Base-by-base conservation (phyloP, 2,888 invertebrate species). In the Phymatocera aterrima region DNA sequence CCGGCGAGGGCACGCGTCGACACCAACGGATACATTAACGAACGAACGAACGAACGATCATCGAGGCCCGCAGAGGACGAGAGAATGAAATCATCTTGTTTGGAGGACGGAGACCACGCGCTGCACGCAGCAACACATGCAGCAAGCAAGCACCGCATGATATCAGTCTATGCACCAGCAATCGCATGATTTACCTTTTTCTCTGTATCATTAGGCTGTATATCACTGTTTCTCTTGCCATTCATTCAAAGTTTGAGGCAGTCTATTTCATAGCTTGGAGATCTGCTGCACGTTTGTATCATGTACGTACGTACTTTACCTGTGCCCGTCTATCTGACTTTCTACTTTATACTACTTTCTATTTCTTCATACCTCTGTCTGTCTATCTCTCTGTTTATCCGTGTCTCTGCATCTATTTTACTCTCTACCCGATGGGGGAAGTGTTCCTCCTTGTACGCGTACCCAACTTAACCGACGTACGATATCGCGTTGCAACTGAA, bases 61-160 rank as follows among this genome's bases (percentile, higher is more conserved):
- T 72, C 72, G 72, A 72, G 72, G 48, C 51, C 72, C 72, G 48
- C 72, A 72, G 72, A 72, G 72, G 72, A 72, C 18, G 51, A 72
- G 68, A 46, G 51, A 68, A n/a, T 64, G 18, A 15, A 8, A 28
- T 37, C 46, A 46, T 68, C 68, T 51, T 43, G 46, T 68, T 46
- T 68, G 43, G 68, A 31, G 51, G 34, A 51, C 72, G 72, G 34
- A 43, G 72, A 34, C 72, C 48, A 34, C 34, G 72, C 72, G 72
- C 72, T 72, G 72, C 72, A 72, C 72, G 72, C 51, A 51, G 72
- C 51, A 72, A 51, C 72, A 72, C 72, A n/a, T n/a, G n/a, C n/a
- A 72, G 72, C 72, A 72, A 72, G 51, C 72, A 72, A 43, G 72
- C 72, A 72, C 72, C 72, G 72, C 72, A 72, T 72, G 72, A 51